Evolutionary conservation across 2,888 invertebrate species (phyloP).

Genomic region (Stratiomys singularior): DNA sequence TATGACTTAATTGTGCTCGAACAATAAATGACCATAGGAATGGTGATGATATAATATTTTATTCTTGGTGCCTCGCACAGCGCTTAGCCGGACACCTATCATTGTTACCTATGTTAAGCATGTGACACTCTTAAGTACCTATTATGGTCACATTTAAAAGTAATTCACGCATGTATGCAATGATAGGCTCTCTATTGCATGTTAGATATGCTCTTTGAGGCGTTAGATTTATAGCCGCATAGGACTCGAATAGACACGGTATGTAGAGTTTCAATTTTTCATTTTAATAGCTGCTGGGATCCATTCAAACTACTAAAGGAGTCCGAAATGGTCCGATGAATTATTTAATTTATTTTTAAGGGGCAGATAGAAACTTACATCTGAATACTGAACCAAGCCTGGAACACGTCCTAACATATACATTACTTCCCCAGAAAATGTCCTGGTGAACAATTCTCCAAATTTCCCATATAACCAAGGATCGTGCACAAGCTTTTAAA

Average conservation of each 20-base stretch:
- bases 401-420: too few relatives aligned
- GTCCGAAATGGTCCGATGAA: too few relatives aligned
- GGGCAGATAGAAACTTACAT: too few relatives aligned
- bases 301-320: too few relatives aligned
- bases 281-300: too few relatives aligned
- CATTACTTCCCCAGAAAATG: too few relatives aligned
- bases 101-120: slow-evolving; percentile 18
- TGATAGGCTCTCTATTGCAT: not conserved
- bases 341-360: not conserved
- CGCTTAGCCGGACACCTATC: not conserved
- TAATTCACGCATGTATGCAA: slow-evolving; percentile 33
- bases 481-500: not conserved
- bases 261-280: too few relatives aligned
- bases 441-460: not conserved
- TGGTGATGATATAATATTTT: slow-evolving; percentile 38
- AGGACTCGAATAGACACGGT: not conserved
- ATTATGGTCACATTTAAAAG: slow-evolving; percentile 46
- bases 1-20: slow-evolving; percentile 29
- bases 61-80: slow-evolving; percentile 11
- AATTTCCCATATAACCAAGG: not conserved
- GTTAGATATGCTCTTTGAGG: not conserved
- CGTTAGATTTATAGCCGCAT: not conserved
- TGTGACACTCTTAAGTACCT: slow-evolving; percentile 41
- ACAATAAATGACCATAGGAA: slow-evolving; percentile 33
- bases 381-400: too few relatives aligned